Percentiles rank a stretch among this genome's conserved stretches.
Evolutionary conservation across 2,113 vertebrate genomes (phyloP).

Genomic region (Gymnarchus niloticus): DNA sequence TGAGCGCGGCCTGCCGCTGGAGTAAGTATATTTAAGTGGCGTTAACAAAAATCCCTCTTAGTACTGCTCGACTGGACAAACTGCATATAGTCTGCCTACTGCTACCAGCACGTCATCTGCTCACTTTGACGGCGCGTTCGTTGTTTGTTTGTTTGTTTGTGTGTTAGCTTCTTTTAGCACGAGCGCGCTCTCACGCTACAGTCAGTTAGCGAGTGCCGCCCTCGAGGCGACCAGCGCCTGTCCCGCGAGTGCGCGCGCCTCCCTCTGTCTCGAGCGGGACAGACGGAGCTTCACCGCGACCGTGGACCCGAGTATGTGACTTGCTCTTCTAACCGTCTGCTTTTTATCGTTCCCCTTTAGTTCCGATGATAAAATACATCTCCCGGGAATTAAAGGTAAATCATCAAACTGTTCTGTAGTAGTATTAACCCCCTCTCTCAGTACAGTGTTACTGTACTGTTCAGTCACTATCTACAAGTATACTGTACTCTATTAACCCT

Average conservation of each 20-base stretch:
- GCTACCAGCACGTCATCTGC: neutral
- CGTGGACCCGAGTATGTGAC: neutral
- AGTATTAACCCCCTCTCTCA: neutral
- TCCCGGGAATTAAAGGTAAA: conserved; percentile 15
- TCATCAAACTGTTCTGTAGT: neutral
- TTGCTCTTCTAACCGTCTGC: neutral
- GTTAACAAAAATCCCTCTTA: neutral
- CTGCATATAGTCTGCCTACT: neutral
- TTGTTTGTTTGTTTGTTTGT: neutral
- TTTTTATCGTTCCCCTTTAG: neutral
- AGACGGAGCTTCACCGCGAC: neutral
- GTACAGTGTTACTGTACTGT: neutral
- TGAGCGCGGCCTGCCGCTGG: conserved; percentile 45
- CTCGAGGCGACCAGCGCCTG: conserved; percentile 5
- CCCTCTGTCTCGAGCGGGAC: neutral
- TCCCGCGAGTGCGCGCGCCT: neutral
- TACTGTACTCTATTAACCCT: neutral
- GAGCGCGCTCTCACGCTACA: neutral
- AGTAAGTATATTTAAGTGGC: conserved; percentile 43
- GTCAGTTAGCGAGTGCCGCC: neutral
- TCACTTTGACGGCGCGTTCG: neutral
- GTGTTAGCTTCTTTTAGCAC: neutral
- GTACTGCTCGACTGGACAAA: neutral
- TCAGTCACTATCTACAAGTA: neutral
- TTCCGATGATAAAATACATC: conserved; percentile 14